These are phyloP conservation scores for Ctenosaura bakeri DNA, from an alignment of 2,797 vertebrate genomes.

Conservation along the genomic window DNA sequence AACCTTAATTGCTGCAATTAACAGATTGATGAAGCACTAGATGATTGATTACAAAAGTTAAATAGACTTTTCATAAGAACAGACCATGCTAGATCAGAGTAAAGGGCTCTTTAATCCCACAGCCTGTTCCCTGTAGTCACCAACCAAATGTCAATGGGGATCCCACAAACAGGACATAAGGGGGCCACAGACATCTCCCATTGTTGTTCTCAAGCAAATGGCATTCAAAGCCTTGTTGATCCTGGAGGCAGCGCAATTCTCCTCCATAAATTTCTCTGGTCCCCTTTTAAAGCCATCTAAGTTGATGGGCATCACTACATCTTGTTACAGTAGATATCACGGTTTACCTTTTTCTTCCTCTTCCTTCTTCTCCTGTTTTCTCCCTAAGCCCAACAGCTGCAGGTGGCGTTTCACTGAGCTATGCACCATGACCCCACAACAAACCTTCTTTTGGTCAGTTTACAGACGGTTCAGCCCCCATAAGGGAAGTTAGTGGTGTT, in stretches of 20 bases:
- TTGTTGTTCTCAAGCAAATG: too few species aligned
- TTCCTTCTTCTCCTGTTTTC: too few species aligned
- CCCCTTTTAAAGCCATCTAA: too few species aligned
- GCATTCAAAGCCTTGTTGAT: too few species aligned
- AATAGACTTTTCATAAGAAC: neutral
- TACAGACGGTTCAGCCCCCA: too few species aligned
- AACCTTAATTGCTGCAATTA: slow-evolving; percentile 35
- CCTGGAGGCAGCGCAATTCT: too few species aligned
- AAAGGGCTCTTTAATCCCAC: neutral
- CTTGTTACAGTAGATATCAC: too few species aligned
- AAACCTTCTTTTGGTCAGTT: neutral
- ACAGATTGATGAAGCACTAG: slow-evolving; percentile 20
- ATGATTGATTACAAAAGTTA: slow-evolving; percentile 30
- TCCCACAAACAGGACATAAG: neutral
- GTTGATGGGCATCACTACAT: too few species aligned
- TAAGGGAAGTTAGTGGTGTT: too few species aligned
- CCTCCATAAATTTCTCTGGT: too few species aligned
- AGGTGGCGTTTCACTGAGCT: neutral
- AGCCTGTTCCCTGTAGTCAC: neutral
- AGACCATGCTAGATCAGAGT: neutral
- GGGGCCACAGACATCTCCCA: neutral
- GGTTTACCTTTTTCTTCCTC: too few species aligned
- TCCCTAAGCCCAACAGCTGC: neutral
- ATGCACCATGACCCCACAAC: neutral
- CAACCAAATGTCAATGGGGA: neutral